Evolutionary conservation across 2,797 vertebrate species (phyloP).

Genomic region (Myiotriccus ornatus): DNA sequence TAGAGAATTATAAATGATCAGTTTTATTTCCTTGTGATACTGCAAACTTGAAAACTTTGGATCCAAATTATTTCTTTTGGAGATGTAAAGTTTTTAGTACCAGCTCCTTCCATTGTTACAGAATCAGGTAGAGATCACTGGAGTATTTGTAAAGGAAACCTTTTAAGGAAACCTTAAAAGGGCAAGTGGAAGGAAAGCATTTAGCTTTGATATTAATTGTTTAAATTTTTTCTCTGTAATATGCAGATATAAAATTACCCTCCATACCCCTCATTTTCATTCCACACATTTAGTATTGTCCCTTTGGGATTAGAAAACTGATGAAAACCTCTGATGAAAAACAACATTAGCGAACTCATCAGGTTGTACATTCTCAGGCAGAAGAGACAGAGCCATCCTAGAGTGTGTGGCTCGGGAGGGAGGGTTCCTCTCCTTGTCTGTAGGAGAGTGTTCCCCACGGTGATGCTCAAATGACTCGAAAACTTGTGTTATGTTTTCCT

Average conservation of each 20-base stretch:
- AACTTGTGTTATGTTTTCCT: not conserved
- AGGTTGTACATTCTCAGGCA: rapidly evolving
- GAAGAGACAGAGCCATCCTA: rapidly evolving
- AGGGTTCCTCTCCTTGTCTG: not conserved
- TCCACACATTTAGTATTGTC: not conserved
- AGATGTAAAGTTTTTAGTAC: not conserved
- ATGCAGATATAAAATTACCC: not conserved
- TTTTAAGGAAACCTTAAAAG: not conserved
- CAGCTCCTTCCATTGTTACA: not conserved
- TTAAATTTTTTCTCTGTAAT: not conserved
- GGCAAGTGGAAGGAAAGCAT: not conserved
- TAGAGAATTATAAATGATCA: not conserved
- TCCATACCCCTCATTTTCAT: not conserved
- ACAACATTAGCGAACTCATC: not conserved
- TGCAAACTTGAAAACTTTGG: not conserved
- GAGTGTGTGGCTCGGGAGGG: not conserved
- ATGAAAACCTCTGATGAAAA: not conserved
- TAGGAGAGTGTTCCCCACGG: not conserved
- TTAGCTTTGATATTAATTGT: not conserved
- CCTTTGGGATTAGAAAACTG: not conserved
- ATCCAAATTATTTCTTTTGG: not conserved
- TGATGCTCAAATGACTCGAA: not conserved
- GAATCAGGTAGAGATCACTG: not conserved
- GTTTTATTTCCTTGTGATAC: not conserved
- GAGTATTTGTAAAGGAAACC: not conserved